Conservation (phyloP, 2,888 invertebrate species). For the Sinohyriopsis cumingii region DNA sequence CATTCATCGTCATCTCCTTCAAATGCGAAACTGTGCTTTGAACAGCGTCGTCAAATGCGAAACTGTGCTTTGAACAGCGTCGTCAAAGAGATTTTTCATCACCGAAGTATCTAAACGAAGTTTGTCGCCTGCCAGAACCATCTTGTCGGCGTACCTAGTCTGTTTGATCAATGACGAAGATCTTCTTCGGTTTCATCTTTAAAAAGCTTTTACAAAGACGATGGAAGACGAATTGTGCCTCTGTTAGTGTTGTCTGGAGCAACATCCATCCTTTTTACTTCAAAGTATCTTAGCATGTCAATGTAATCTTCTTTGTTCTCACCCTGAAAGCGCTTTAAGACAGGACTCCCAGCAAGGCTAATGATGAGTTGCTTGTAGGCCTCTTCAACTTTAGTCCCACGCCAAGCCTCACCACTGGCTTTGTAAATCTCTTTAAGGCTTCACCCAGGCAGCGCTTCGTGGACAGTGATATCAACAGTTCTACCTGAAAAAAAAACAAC, state of each 20-base stretch:
- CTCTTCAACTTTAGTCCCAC: slow-evolving; percentile 16
- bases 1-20: slow-evolving; percentile 3
- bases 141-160: slow-evolving; percentile 4
- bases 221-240: not conserved
- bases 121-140: slow-evolving; percentile 18
- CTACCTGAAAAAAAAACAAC: slow-evolving; percentile 15
- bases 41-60: slow-evolving; percentile 9
- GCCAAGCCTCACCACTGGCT: no score
- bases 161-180: slow-evolving; percentile 12
- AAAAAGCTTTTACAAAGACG: slow-evolving; percentile 16
- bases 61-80: slow-evolving; percentile 8
- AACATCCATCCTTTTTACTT: slow-evolving; percentile 2
- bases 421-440: no score
- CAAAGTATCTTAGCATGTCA: slow-evolving; percentile 7
- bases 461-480: no score
- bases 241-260: not conserved
- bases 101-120: slow-evolving; percentile 8
- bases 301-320: slow-evolving; percentile 1
- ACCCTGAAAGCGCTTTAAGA: not conserved
- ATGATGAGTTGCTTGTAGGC: slow-evolving; percentile 1
- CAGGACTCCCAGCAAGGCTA: not conserved
- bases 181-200: slow-evolving; percentile 15
- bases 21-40: slow-evolving; percentile 6
- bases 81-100: slow-evolving; percentile 13
- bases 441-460: no score